These are phyloP conservation scores for Hapalemur alaotrensis DNA, from an alignment of 2,797 vertebrate species.

Conservation along the genomic window DNA sequence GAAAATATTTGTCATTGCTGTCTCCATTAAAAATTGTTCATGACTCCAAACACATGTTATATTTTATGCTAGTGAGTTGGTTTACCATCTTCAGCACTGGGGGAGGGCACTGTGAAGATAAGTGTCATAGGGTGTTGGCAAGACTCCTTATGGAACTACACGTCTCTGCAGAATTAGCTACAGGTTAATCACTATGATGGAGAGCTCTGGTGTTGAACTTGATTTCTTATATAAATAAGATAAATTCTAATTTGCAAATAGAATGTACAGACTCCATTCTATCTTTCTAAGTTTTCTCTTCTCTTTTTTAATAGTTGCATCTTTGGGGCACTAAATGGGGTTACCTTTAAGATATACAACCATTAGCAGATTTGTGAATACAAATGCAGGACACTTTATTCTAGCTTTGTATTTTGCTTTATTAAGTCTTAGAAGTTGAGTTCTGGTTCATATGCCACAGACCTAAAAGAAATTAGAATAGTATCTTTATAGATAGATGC, in stretches of 20 bases:
- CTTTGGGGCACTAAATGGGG: background rate
- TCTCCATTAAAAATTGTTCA: background rate
- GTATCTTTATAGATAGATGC: background rate
- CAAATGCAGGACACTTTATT: background rate
- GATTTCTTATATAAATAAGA: background rate
- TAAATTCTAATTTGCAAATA: constrained; percentile 9
- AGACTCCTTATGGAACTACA: background rate
- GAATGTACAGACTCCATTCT: background rate
- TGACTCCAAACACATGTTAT: background rate
- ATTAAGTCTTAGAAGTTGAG: background rate
- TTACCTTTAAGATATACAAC: background rate
- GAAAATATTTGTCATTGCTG: background rate
- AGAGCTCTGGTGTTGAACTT: background rate
- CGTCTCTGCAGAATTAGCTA: background rate
- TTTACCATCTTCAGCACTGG: background rate
- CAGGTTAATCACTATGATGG: background rate
- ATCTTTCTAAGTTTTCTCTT: background rate
- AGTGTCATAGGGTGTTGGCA: background rate
- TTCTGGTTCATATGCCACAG: background rate
- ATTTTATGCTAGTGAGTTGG: background rate
- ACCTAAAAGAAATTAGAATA: constrained; percentile 24
- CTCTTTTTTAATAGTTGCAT: background rate
- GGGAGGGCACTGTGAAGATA: background rate
- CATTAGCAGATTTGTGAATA: background rate
- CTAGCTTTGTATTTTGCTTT: background rate